Percentiles rank a stretch among this genome's conserved stretches.
Evolutionary conservation across 1,140 invertebrate genomes (phyloP).

Genomic region (Phenacoccus solenopsis): DNA sequence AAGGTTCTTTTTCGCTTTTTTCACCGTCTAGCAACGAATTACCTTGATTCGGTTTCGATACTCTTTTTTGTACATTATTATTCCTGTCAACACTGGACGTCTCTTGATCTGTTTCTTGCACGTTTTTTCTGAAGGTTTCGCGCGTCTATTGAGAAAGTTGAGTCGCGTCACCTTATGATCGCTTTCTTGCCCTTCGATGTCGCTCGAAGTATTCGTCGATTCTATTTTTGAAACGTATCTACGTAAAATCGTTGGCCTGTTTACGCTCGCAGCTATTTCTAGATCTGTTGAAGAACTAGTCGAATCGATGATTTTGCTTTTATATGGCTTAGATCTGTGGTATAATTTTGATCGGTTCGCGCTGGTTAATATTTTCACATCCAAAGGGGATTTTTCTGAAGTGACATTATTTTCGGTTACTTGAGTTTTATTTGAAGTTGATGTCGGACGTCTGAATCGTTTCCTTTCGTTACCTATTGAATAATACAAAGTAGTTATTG

Average conservation of each 20-base stretch:
- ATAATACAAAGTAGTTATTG: no score
- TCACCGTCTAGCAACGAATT: neutral
- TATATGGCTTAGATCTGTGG: neutral
- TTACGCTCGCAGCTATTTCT: neutral
- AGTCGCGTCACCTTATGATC: neutral
- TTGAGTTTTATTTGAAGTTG: neutral
- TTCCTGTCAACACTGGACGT: neutral
- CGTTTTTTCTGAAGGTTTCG: neutral
- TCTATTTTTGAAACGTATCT: neutral
- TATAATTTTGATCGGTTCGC: neutral
- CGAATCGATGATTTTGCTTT: neutral
- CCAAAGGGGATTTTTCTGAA: neutral
- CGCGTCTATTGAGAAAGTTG: neutral
- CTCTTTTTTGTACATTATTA: neutral
- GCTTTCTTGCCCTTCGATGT: neutral
- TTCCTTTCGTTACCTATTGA: neutral
- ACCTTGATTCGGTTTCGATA: constrained; percentile 7
- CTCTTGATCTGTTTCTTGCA: neutral
- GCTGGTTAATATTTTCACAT: neutral
- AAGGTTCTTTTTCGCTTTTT: neutral
- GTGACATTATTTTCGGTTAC: neutral
- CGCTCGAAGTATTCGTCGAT: neutral
- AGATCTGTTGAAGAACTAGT: neutral
- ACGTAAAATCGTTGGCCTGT: neutral
- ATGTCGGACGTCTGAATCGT: neutral